Evolutionary conservation across 2,888 invertebrate species (phyloP), one percentile per base, ranked within the genome.

Genomic region (Epinotia nisella): DNA sequence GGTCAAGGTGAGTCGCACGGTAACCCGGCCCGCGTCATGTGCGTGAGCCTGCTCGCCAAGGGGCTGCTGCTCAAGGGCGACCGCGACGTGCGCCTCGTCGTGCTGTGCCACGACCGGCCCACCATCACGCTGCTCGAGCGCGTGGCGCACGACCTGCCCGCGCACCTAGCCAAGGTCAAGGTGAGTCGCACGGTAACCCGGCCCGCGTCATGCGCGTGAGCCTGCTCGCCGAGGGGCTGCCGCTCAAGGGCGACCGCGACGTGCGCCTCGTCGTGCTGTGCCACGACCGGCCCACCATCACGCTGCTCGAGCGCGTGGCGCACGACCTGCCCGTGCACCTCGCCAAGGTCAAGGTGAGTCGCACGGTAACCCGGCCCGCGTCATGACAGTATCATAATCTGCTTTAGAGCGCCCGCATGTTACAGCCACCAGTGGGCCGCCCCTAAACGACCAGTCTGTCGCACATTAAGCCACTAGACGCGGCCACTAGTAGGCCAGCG

Each of bases 231-330:
- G 2, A 24, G 21, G 21, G 21, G 21, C 21, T 24, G 21, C 21
- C 2, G 21, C 21, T 24, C 21, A 24, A 24, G 21, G 21, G 21
- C 21, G 21, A 24, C 21, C 21, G 21, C 21, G 95, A 96, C 83
- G 98, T 99, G 71, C 96, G 98, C 80, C 94, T 99, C 76, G 99
- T 99, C 51, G 98, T 99, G 70, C 94, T 99, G 71, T 99, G 99
- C 90, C 97, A 98, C 73, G 98, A 98, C 89, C 98, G 98, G 81
- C 99, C 99, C 74, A 99, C 99, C 68, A 89, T 96, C 85, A 96
- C n/a, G 1, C 24, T n/a, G 9, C 58, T 15, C 11, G 4, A 56
- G 21, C 21, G 7, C 5, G 1, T 21, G 24, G 97, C 97, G 49
- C 96, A 96, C 78, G 96, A 97, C 82, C 93, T 99, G 84, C 98